Base-by-base conservation (phyloP, 2,888 invertebrate species). In the Ochlodes sylvanus region DNA sequence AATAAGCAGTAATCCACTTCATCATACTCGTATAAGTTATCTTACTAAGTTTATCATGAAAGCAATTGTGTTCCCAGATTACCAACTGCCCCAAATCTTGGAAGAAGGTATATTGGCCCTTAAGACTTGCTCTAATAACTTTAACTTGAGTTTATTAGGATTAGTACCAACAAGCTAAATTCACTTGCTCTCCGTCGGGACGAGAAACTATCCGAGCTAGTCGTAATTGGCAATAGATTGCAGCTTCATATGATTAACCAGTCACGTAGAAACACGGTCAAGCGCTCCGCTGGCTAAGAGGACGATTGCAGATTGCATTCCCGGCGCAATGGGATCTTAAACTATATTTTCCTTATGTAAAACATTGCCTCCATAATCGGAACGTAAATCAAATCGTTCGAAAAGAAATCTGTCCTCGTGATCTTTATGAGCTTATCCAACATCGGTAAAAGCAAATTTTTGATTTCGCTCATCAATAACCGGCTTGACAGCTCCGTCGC, bases 401-500 rank as follows among this genome's bases (percentile, higher is more conserved):
- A 32, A 60, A 61, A 54, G 27, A 55, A 68, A 68, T 50, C 68
- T 42, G 19, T 50, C 44, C 42, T 50, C 42, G 41, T 17, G 41
- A 62, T 63, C 63, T 63, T 63, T 54, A 68, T 71, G 69, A 69
- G 78, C 81, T 88, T 87, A 91, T 88, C 87, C 84, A 75, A 79
- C 84, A 85, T 78, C 82, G 81, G 85, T 84, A 85, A 89, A 88
- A 88, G 84, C 85, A 87, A 88, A 88, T 85, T 85, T 50, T 67
- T 81, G 76, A 83, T 78, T 80, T 80, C 81, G 77, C 79, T 79
- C 91, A 92, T 92, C 90, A 90, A 92, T 90, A 91, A 91, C 86
- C 83, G 82, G 86, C 88, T 82, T 88, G 91, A 90, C 90, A 88
- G 89, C 78, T 84, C 87, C 87, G 82, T 88, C 83, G 83, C 88